phyloP scores from a whole-genome alignment of 2,888 invertebrate genomes.

The Eupithecia subfuscata region DNA sequence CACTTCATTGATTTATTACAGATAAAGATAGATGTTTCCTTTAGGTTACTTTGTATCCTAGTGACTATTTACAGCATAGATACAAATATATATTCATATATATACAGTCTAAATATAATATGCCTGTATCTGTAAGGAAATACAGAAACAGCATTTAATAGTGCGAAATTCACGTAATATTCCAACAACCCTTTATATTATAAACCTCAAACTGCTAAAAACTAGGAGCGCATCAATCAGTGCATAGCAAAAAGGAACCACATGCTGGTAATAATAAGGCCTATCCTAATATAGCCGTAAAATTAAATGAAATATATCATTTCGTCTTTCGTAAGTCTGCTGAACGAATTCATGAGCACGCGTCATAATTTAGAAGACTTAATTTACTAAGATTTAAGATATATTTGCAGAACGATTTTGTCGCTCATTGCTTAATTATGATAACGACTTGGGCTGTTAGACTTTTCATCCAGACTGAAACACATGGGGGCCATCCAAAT shows the following conservation, averaged over 20 bases:
- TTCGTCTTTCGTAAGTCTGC: slow-evolving; percentile 62
- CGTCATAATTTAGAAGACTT: slow-evolving; percentile 72
- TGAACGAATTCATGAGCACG: slow-evolving; percentile 75
- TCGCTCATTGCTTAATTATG: slow-evolving; percentile 56
- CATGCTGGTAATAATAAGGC: too few relatives aligned
- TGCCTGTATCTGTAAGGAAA: not conserved
- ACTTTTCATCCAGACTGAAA: not conserved
- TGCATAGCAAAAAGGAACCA: not conserved
- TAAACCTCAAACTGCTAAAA: not conserved
- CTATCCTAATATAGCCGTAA: not conserved
- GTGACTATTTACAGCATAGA: not conserved
- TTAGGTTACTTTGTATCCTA: not conserved
- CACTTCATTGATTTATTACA: slow-evolving; percentile 25
- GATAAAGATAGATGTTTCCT: slow-evolving; percentile 26
- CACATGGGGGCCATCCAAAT: not conserved
- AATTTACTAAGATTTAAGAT: slow-evolving; percentile 66
- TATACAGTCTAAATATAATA: too few relatives aligned
- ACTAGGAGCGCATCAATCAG: not conserved
- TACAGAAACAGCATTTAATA: not conserved
- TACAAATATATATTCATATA: too few relatives aligned
- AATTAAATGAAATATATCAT: slow-evolving; percentile 41
- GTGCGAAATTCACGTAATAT: not conserved
- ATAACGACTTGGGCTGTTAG: slow-evolving; percentile 23
- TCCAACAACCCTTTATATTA: not conserved
- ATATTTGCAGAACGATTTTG: slow-evolving; percentile 63